These are phyloP conservation scores for Vicugna pacos DNA, from an alignment of 2,113 vertebrate genomes.

Conservation along the genomic window DNA sequence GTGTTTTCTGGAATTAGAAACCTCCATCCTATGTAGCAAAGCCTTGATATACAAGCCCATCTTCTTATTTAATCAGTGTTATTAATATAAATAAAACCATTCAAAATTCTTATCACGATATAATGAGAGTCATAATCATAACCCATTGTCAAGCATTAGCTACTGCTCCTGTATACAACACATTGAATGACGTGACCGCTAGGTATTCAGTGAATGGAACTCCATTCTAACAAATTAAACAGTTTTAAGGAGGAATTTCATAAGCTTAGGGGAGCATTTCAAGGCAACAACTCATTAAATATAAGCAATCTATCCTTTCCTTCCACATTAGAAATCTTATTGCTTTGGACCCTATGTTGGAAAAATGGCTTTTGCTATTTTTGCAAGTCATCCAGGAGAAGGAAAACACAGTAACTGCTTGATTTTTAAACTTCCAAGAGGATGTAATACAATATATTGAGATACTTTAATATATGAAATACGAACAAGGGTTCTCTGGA, in stretches of 20 bases:
- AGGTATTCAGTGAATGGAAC: background rate
- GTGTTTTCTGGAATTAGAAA: constrained; percentile 40
- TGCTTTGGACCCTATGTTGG: background rate
- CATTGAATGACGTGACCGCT: background rate
- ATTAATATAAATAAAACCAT: background rate
- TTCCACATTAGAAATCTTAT: constrained; percentile 8
- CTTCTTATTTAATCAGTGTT: background rate
- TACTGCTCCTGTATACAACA: background rate
- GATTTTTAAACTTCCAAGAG: constrained; percentile 21
- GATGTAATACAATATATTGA: constrained; percentile 14
- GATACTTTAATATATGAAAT: background rate
- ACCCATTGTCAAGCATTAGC: background rate
- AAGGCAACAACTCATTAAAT: background rate
- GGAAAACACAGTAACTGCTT: background rate
- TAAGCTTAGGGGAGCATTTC: background rate
- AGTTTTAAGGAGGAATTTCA: background rate
- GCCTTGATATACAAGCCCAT: background rate
- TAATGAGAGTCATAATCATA: background rate
- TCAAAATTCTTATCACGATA: background rate
- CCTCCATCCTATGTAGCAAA: background rate
- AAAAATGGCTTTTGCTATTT: background rate
- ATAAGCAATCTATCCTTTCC: background rate
- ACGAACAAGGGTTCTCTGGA: background rate
- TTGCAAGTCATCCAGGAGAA: background rate
- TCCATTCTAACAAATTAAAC: constrained; percentile 3